Base-by-base conservation (phyloP, 2,797 vertebrate genomes). In the Sebastes trivittatus region DNA sequence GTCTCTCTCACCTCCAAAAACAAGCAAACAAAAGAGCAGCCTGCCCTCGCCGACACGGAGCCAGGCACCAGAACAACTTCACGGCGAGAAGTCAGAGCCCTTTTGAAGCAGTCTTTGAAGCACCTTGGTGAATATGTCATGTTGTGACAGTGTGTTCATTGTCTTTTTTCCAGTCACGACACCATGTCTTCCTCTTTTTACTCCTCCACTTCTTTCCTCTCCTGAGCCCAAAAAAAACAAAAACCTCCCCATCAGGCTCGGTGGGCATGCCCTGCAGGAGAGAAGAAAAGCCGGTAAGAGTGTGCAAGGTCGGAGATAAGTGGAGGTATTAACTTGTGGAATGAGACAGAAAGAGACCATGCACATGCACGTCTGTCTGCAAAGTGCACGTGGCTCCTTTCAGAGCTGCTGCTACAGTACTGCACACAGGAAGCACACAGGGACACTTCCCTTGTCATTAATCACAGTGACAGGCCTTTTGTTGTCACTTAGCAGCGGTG, bases 381-480 rank as follows among this genome's bases (percentile, higher is more conserved):
- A 2, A 38, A 38, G 11, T 38, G 36, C 36, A 38, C 36, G 5
- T 13, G 11, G 46, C 72, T 77, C 59, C 71, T 72, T 77, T 81
- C 76, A 66, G 71, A 81, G 80, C 82, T 11, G 64, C 52, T 6
- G 69, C 81, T 68, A 77, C 86, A 75, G 84, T 29, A 4, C 25
- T 10, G 71, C 72, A 56, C 74, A 72, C 77, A 87, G 85, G 83
- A 92, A 88, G 80, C 80, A 74, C 9, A 29, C 76, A 65, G 89
- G 76, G 78, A 85, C 78, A 70, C 83, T 87, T 92, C 83, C 87
- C 81, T 36, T 18, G 72, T 89, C 92, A 92, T 94, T 93, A 93
- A 94, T 95, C 94, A 94, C 82, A 72, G 46, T 85, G 92, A 90
- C 92, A 88, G 87, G 87, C 82, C 87, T 91, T 92, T 94, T 90